phyloP scores from a whole-genome alignment of 2,888 invertebrate species.

The Eristalis arbustorum region DNA sequence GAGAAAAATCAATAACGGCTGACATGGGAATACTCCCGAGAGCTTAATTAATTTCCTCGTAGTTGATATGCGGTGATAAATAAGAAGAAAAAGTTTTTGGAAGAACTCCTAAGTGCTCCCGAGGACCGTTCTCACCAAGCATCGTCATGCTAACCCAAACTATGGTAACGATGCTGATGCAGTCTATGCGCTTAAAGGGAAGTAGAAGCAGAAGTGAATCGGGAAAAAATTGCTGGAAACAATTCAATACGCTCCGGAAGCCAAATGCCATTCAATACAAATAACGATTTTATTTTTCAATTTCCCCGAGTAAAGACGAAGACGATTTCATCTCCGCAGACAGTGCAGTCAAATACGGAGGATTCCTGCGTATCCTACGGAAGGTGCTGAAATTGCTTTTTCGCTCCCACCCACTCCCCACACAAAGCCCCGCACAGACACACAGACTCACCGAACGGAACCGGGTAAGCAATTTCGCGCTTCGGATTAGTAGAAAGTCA shows the following conservation, averaged over 20 bases:
- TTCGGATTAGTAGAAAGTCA: constrained; percentile 56
- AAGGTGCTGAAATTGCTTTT: constrained; percentile 54
- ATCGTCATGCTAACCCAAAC: too few species aligned
- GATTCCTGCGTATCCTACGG: constrained; percentile 21
- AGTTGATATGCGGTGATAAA: background rate
- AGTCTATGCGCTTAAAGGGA: background rate
- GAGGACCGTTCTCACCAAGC: too few species aligned
- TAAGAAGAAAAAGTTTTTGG: background rate
- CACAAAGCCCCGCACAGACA: background rate
- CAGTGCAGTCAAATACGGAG: constrained; percentile 3
- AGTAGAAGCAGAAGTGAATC: background rate
- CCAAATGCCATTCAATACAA: constrained; percentile 12
- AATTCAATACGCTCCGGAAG: background rate
- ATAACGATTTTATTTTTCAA: constrained; percentile 36
- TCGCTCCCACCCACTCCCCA: background rate
- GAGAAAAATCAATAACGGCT: constrained; percentile 31
- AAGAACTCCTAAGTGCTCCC: too few species aligned
- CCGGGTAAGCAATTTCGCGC: constrained; percentile 59
- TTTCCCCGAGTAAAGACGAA: constrained; percentile 31
- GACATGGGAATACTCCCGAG: background rate
- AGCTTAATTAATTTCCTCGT: background rate
- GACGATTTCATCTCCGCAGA: constrained; percentile 1
- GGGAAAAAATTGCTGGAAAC: background rate
- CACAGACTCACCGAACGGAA: constrained; percentile 1
- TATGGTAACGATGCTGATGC: too few species aligned